Evolutionary conservation across 2,888 invertebrate genomes (phyloP).

Genomic region (Ochropleura plecta): DNA sequence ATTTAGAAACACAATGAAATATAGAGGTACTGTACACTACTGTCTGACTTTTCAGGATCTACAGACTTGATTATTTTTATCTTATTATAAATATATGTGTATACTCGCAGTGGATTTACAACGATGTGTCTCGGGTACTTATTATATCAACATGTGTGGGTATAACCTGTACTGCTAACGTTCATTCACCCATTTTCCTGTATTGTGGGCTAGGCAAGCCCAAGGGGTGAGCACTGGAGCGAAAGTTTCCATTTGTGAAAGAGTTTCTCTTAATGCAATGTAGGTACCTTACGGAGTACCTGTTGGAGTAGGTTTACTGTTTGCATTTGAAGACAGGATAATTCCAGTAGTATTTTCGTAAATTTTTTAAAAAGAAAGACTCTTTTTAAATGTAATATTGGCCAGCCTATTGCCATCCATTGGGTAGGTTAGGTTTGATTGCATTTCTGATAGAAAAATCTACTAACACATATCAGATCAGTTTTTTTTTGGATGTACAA

Average conservation of each 20-base stretch:
- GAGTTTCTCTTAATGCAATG: constrained; percentile 55
- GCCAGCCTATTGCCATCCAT: too few relatives aligned
- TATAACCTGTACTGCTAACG: constrained; percentile 2
- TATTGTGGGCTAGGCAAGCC: constrained; percentile 42
- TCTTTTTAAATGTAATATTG: too few relatives aligned
- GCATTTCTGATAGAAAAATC: too few relatives aligned
- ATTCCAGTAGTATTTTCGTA: neutral
- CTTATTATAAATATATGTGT: neutral
- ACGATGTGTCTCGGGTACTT: constrained; percentile 1
- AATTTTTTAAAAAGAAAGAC: too few relatives aligned
- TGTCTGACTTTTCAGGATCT: neutral
- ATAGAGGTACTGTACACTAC: neutral
- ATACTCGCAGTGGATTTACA: constrained; percentile 6
- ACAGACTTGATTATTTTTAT: neutral
- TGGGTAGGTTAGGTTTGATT: too few relatives aligned
- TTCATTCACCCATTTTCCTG: constrained; percentile 43
- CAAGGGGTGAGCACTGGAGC: constrained; percentile 53
- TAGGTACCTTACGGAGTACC: constrained; percentile 17
- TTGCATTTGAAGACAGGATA: constrained; percentile 14
- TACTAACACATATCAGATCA: too few relatives aligned
- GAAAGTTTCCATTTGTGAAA: constrained; percentile 61
- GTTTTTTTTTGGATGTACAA: too few relatives aligned
- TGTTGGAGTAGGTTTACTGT: constrained; percentile 22
- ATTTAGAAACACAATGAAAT: neutral
- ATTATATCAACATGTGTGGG: constrained; percentile 27